Percentiles rank a stretch among this genome's conserved stretches.
phyloP scores from a whole-genome alignment of 64 coral and sea anemone genomes.

The Cladopsammia gracilis region DNA sequence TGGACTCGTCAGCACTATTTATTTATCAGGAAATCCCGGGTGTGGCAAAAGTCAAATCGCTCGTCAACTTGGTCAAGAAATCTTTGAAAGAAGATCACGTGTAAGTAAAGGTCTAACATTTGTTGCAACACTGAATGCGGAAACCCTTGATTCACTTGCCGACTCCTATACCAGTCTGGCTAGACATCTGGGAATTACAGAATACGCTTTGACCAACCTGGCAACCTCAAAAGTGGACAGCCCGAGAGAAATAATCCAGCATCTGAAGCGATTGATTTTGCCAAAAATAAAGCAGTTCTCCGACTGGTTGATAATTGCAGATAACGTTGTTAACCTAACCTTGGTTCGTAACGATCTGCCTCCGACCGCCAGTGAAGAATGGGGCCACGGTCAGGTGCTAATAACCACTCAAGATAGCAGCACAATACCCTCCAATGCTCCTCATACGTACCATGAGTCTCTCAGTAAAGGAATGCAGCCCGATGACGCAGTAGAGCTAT shows the following conservation, averaged over 20 bases:
- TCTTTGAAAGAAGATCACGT: neutral
- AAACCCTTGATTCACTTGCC: neutral
- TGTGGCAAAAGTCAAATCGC: constrained; percentile 22
- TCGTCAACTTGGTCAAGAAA: neutral
- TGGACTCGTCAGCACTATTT: neutral
- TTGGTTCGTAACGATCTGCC: constrained; percentile 16
- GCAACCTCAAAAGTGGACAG: neutral
- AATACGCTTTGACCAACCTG: neutral
- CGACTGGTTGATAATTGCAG: constrained; percentile 40
- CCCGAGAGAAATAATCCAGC: neutral
- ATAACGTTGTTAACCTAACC: constrained; percentile 16
- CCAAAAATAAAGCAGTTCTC: constrained; percentile 13
- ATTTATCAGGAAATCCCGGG: constrained; percentile 3
- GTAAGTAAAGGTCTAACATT: neutral
- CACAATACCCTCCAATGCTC: neutral
- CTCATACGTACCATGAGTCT: constrained; percentile 32
- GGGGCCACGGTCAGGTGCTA: constrained; percentile 25
- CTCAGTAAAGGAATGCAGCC: constrained; percentile 55
- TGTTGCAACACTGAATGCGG: neutral
- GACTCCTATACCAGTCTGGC: constrained; percentile 38
- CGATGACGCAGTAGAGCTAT: constrained; percentile 26
- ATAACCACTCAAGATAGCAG: constrained; percentile 51
- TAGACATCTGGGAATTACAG: neutral
- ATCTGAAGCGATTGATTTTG: neutral
- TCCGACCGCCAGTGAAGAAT: neutral